These are phyloP conservation scores for Ennomos quercinarius DNA, from an alignment of 2,888 invertebrate genomes.

Conservation along the genomic window DNA sequence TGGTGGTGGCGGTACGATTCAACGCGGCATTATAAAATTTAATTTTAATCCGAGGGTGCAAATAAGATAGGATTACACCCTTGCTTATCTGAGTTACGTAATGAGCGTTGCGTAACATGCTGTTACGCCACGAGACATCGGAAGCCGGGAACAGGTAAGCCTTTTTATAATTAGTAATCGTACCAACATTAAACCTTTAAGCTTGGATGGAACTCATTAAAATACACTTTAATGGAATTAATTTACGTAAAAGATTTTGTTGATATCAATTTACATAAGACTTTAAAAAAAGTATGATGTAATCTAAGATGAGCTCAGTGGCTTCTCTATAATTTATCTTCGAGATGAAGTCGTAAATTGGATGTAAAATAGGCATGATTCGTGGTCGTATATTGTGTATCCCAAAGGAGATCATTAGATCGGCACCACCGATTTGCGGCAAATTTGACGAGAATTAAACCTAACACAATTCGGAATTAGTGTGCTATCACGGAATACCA, in stretches of 20 bases:
- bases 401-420: slow-evolving; percentile 20
- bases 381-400: slow-evolving; percentile 16
- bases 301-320: slow-evolving; percentile 1
- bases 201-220: slow-evolving; percentile 25
- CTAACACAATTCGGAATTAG: slow-evolving; percentile 3
- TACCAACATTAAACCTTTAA: slow-evolving; percentile 27
- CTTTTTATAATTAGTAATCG: slow-evolving; percentile 39
- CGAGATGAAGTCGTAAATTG: slow-evolving; percentile 9
- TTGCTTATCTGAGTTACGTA: slow-evolving; percentile 68
- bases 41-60: slow-evolving; percentile 78
- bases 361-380: slow-evolving; percentile 14
- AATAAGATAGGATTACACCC: slow-evolving; percentile 80
- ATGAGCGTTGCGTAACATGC: slow-evolving; percentile 57
- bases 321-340: slow-evolving; percentile 13
- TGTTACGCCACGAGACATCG: slow-evolving; percentile 45
- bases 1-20: slow-evolving; percentile 58
- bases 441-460: slow-evolving; percentile 45
- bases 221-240: slow-evolving; percentile 20
- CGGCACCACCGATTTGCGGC: slow-evolving; percentile 42
- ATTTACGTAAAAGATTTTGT: slow-evolving; percentile 11
- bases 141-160: slow-evolving; percentile 47
- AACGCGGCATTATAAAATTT: slow-evolving; percentile 77
- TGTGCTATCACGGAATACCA: background rate
- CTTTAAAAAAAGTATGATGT: slow-evolving; percentile 4
- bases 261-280: slow-evolving; percentile 5